Evolutionary conservation across 1,140 invertebrate species (phyloP), one percentile per base, ranked within the genome.

Genomic region (Sycophaga agraensis): DNA sequence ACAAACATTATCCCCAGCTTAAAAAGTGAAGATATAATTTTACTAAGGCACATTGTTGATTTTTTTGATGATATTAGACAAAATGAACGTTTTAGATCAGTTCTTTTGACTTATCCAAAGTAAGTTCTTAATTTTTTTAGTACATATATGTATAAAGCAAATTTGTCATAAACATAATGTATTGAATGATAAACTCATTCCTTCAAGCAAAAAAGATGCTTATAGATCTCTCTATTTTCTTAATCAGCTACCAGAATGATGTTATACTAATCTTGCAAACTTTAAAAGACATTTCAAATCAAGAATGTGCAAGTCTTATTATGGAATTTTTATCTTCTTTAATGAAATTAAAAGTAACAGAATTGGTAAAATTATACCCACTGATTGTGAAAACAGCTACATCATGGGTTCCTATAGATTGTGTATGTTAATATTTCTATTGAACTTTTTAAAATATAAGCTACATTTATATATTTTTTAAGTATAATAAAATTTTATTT

Each of bases 31-130:
- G 82, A 86, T 67, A 56, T 77, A 14, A 64, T 81, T 24, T 66
- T 84, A 11, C 54, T 87, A 16, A 70, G 80, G 56, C 84, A 85
- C 39, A 78, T 83, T 14, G 78, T 84, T 17, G 82, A 84, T 46
- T 86, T 86, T 70, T 86, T 84, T 63, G 71, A 82, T 14, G 83
- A 86, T 66, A 72, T 84, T 4, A 74, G 72, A 11, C 65, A 75
- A 31, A 79, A 77, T 34, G 73, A 75, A 61, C 72, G 72, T 50
- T 75, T 68, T 11, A 69, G 65, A 64, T 11, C 64, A 22, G 60
- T 69, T 34, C 59, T 70, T 40, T 48, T 63, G 7, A 61, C 66
- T 56, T 70, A 72, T 58, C 39, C 63, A 31, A 68, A 63, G 69
- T 72, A 59, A 62, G 17, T 58, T 43, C 40, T 11, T 57, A 22